These are phyloP conservation scores for Knipowitschia caucasica DNA, from an alignment of 2,797 vertebrate species.

Conservation along the genomic window DNA sequence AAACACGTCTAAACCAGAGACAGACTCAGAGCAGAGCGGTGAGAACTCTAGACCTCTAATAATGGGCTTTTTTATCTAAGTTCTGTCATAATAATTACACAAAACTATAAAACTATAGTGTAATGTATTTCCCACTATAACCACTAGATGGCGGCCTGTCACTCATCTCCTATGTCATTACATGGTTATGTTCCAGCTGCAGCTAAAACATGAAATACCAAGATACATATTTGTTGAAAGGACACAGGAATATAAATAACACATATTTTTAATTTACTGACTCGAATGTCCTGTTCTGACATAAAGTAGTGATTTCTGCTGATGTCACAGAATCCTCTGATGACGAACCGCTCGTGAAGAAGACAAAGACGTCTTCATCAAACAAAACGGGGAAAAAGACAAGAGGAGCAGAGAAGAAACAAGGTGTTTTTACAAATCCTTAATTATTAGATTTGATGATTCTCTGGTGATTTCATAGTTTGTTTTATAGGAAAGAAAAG, in stretches of 20 bases:
- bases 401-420: slow-evolving; percentile 30
- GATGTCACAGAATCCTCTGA: slow-evolving; percentile 39
- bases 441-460: neutral
- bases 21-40: neutral
- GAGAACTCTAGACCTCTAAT: neutral
- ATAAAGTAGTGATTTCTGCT: neutral
- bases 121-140: no score
- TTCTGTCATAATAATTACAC: no score
- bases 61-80: no score
- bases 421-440: slow-evolving; percentile 22
- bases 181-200: no score
- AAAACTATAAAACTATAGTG: no score
- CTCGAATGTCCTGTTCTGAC: neutral
- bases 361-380: slow-evolving; percentile 16
- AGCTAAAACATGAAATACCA: no score
- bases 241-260: no score
- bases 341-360: slow-evolving; percentile 41
- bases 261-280: no score
- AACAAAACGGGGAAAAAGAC: slow-evolving; percentile 32
- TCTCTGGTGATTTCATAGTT: neutral
- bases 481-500: neutral
- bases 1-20: neutral
- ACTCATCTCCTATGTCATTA: no score
- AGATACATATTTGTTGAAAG: no score
- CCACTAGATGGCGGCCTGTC: no score